A percentile compares a stretch with the other conserved stretches of the same genome.
Conservation (phyloP, 2,797 vertebrate species). For the Aplochiton taeniatus region DNA sequence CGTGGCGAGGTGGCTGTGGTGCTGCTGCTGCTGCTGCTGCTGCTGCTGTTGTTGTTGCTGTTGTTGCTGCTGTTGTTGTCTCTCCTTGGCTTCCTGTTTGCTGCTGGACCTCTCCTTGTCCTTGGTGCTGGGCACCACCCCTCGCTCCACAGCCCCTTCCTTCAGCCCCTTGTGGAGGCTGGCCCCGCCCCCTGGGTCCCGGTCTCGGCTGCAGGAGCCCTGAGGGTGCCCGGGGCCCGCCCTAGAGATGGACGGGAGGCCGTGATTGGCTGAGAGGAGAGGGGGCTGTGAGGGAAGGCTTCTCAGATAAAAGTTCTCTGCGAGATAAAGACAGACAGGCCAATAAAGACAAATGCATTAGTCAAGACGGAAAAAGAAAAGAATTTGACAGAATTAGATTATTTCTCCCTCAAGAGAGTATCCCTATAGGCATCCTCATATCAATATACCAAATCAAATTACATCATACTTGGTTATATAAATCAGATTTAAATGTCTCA, state of each 20-base stretch:
- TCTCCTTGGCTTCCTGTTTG: slow-evolving; percentile 84
- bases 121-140: slow-evolving; percentile 78
- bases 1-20: slow-evolving; percentile 70
- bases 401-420: slow-evolving; percentile 32
- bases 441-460: slow-evolving; percentile 48
- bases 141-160: slow-evolving; percentile 81
- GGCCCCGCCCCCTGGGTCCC: slow-evolving; percentile 76
- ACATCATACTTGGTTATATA: slow-evolving; percentile 39
- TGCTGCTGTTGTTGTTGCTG: slow-evolving; percentile 22
- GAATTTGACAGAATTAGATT: slow-evolving; percentile 43
- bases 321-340: slow-evolving; percentile 22
- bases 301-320: slow-evolving; percentile 98
- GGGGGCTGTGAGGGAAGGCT: slow-evolving; percentile 91
- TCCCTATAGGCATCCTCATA: slow-evolving; percentile 39
- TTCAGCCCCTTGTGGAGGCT: slow-evolving; percentile 84
- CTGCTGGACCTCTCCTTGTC: slow-evolving; percentile 84
- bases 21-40: slow-evolving; percentile 65
- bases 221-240: slow-evolving; percentile 82
- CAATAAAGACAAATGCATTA: slow-evolving; percentile 43
- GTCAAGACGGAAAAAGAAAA: slow-evolving; percentile 29
- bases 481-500: slow-evolving; percentile 50
- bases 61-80: slow-evolving; percentile 52
- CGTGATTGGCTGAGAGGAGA: slow-evolving; percentile 88
- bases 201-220: slow-evolving; percentile 88
- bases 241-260: slow-evolving; percentile 87